phyloP scores from a whole-genome alignment of 2,113 vertebrate species.

The Rhea pennata region DNA sequence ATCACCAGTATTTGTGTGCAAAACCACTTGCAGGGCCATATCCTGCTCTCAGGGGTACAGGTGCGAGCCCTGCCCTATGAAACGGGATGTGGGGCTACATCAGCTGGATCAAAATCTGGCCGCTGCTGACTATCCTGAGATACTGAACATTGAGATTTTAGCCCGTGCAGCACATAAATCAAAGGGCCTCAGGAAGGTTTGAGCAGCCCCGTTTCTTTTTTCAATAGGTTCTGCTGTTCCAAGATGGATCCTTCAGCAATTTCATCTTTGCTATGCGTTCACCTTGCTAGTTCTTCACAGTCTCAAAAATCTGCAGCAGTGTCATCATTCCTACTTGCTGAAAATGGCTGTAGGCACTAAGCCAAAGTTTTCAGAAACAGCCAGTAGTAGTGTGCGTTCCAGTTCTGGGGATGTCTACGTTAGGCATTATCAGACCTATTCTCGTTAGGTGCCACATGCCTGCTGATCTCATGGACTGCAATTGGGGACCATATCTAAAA shows the following conservation, averaged over 20 bases:
- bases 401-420: background rate
- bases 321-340: conserved; percentile 4
- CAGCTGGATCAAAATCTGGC: background rate
- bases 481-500: background rate
- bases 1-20: background rate
- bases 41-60: background rate
- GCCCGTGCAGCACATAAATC: background rate
- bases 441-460: background rate
- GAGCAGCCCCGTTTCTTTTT: background rate
- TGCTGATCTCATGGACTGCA: background rate
- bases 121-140: background rate
- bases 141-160: rapidly evolving
- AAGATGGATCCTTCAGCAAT: background rate
- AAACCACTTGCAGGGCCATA: background rate
- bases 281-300: conserved; percentile 33
- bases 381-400: background rate
- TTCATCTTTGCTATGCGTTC: background rate
- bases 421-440: background rate
- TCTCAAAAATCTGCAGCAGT: conserved; percentile 21
- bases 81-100: background rate
- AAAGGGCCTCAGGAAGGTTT: background rate
- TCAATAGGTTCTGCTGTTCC: background rate
- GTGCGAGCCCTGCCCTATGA: background rate
- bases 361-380: conserved; percentile 33
- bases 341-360: conserved; percentile 32